Conservation (phyloP, 2,888 invertebrate genomes). For the Anarsia innoxiella region DNA sequence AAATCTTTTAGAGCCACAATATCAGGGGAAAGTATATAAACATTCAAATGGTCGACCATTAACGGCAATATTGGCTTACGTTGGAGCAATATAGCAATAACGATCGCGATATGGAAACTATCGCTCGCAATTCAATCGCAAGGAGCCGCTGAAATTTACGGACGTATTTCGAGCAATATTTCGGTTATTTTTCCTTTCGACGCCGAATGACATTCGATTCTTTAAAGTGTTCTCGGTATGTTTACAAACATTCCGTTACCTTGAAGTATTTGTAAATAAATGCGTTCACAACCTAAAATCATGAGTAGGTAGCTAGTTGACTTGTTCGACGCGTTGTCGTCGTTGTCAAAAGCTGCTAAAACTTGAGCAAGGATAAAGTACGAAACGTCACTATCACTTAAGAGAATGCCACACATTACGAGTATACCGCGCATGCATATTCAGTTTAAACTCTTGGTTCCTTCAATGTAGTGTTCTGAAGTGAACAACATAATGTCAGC, state of each 20-base stretch:
- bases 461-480: neutral
- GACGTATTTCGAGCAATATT: slow-evolving; percentile 25
- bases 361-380: too few relatives aligned
- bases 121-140: slow-evolving; percentile 34
- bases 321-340: too few relatives aligned
- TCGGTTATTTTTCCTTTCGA: slow-evolving; percentile 18
- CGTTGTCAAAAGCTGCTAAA: too few relatives aligned
- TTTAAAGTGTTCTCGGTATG: too few relatives aligned
- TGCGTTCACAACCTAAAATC: too few relatives aligned
- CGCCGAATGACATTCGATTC: neutral
- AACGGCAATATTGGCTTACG: slow-evolving; percentile 45
- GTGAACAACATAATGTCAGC: slow-evolving; percentile 5
- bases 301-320: too few relatives aligned
- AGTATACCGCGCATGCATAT: too few relatives aligned
- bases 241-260: too few relatives aligned
- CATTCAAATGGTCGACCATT: slow-evolving; percentile 45
- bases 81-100: slow-evolving; percentile 39
- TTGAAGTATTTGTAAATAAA: too few relatives aligned
- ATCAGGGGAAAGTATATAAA: slow-evolving; percentile 37
- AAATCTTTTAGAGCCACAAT: slow-evolving; percentile 16
- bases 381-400: too few relatives aligned
- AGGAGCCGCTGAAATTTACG: slow-evolving; percentile 26
- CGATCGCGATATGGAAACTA: slow-evolving; percentile 45
- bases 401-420: too few relatives aligned
- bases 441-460: too few relatives aligned